Conservation (phyloP, 2,113 vertebrate species). For the Peromyscus californicus region DNA sequence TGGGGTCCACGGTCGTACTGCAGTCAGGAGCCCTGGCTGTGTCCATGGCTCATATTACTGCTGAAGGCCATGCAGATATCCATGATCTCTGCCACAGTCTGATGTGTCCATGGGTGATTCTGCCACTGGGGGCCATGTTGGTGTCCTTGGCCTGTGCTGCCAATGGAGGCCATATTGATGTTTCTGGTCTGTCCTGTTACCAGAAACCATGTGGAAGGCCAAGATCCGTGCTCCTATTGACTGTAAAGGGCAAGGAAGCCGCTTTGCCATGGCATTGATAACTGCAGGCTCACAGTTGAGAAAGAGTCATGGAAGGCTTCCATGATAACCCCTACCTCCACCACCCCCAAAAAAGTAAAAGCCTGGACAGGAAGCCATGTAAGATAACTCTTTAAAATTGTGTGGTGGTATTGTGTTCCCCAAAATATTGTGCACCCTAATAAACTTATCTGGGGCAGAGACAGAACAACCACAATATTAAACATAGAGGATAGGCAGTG, state of each 20-base stretch:
- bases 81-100: not conserved
- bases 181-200: not conserved
- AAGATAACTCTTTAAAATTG: not conserved
- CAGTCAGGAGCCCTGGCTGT: not conserved
- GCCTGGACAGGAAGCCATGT: not conserved
- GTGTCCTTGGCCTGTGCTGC: too few relatives aligned
- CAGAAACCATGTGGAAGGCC: not conserved
- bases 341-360: not conserved
- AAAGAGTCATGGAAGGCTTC: not conserved
- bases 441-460: too few relatives aligned
- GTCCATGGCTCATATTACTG: not conserved
- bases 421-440: too few relatives aligned
- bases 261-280: not conserved
- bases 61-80: not conserved
- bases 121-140: too few relatives aligned
- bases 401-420: too few relatives aligned
- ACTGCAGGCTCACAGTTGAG: not conserved
- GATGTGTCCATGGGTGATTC: too few relatives aligned
- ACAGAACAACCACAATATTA: too few relatives aligned
- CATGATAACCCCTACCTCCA: not conserved
- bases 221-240: not conserved
- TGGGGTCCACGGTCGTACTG: accelerated
- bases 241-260: not conserved
- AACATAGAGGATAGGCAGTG: too few relatives aligned
- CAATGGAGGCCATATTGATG: not conserved